Percentiles rank a stretch among this genome's conserved stretches.
Evolutionary conservation across 2,888 invertebrate species (phyloP).

Genomic region (Drosophila kanekoi): DNA sequence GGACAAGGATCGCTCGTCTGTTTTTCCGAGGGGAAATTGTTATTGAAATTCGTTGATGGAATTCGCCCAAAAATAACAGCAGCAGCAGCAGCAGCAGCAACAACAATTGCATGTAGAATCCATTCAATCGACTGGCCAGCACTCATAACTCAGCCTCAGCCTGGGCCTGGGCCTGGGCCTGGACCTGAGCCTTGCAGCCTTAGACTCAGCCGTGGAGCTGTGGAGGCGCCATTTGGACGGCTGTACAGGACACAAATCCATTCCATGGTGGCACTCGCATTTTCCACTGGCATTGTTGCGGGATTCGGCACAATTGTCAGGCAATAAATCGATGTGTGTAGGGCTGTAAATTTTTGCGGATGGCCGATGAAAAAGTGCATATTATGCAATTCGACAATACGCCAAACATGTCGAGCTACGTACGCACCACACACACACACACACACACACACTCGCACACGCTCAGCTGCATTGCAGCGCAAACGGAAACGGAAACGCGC

Average conservation of each 20-base stretch:
- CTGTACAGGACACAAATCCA: slow-evolving; percentile 68
- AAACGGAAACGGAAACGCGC: slow-evolving; percentile 70
- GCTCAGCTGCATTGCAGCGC: slow-evolving; percentile 37
- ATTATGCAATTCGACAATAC: slow-evolving; percentile 83
- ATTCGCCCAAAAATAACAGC: slow-evolving; percentile 57
- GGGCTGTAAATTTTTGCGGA: slow-evolving; percentile 83
- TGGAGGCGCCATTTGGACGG: slow-evolving; percentile 57
- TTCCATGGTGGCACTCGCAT: slow-evolving; percentile 48
- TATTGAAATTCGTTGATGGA: slow-evolving; percentile 82
- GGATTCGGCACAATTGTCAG: slow-evolving; percentile 82
- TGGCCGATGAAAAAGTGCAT: slow-evolving; percentile 82
- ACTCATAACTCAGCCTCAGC: slow-evolving; percentile 73
- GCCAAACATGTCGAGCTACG: slow-evolving; percentile 78
- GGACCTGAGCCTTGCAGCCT: slow-evolving; percentile 5
- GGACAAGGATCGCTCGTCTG: slow-evolving; percentile 40
- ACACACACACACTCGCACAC: slow-evolving; percentile 6
- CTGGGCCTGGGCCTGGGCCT: slow-evolving; percentile 9
- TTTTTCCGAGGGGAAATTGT: slow-evolving; percentile 41
- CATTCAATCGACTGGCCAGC: slow-evolving; percentile 71
- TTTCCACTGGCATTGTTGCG: slow-evolving; percentile 63
- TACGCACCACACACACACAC: slow-evolving; percentile 49
- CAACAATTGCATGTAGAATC: slow-evolving; percentile 52
- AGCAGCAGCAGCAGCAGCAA: slow-evolving; percentile 7
- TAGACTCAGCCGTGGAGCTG: slow-evolving; percentile 2
- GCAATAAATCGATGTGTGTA: slow-evolving; percentile 85